Conservation (phyloP, 2,113 vertebrate genomes). For the human region GRCh38 chr3:120114501-120115000, state of each 20-base stretch:
- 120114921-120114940: background rate
- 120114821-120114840: background rate
- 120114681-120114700: background rate
- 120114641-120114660: constrained; percentile 11
- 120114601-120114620: constrained; percentile 48
- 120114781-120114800: background rate
- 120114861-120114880: background rate
- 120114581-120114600: constrained; percentile 28
- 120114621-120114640: background rate
- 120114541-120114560: background rate
- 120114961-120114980: background rate
- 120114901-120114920: background rate
- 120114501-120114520: background rate
- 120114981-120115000: background rate
- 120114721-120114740: background rate
- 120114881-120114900: background rate
- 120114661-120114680: background rate
- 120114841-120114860: background rate
- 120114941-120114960: constrained; percentile 8
- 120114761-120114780: background rate
- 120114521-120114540: background rate
- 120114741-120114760: background rate
- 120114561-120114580: constrained; percentile 15
- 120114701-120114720: constrained; percentile 19
- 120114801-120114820: background rate